These are phyloP conservation scores for Enteromius treurensis DNA, from an alignment of 2,797 vertebrate genomes.

Conservation along the genomic window DNA sequence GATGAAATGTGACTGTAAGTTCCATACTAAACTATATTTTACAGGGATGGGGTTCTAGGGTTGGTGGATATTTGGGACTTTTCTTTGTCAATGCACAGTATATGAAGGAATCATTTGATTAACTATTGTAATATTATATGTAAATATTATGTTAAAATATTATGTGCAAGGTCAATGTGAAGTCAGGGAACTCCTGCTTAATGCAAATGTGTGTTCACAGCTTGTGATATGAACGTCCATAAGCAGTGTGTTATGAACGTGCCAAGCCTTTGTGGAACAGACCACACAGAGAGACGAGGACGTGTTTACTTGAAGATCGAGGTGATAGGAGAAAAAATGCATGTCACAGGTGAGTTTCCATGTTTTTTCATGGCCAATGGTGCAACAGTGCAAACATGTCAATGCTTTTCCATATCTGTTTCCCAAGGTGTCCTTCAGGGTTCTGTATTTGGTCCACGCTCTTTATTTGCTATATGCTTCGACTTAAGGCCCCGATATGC, in stretches of 20 bases:
- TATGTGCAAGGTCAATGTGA: background rate
- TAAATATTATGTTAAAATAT: background rate
- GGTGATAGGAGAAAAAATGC: conserved; percentile 85
- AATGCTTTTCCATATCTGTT: background rate
- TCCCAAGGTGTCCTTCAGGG: background rate
- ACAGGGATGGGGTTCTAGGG: background rate
- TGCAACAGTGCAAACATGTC: background rate
- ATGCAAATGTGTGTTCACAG: conserved; percentile 71
- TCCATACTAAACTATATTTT: background rate
- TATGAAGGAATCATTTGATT: background rate
- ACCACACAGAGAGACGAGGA: conserved; percentile 92
- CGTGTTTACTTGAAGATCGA: conserved; percentile 91
- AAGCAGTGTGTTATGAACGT: conserved; percentile 96
- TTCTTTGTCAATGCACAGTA: background rate
- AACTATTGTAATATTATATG: background rate
- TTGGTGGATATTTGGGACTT: background rate
- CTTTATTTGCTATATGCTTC: background rate
- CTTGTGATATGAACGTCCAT: conserved; percentile 98
- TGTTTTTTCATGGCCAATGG: background rate
- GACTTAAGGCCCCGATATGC: background rate
- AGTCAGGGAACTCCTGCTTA: background rate
- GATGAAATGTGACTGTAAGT: conserved; percentile 68
- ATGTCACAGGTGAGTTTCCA: conserved; percentile 83
- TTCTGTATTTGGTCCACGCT: background rate
- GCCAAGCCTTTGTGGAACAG: conserved; percentile 95